A percentile compares a stretch with the other conserved stretches of the same genome.
These are phyloP conservation scores for Carassius auratus DNA, from an alignment of 2,113 vertebrate genomes.

Conservation along the genomic window DNA sequence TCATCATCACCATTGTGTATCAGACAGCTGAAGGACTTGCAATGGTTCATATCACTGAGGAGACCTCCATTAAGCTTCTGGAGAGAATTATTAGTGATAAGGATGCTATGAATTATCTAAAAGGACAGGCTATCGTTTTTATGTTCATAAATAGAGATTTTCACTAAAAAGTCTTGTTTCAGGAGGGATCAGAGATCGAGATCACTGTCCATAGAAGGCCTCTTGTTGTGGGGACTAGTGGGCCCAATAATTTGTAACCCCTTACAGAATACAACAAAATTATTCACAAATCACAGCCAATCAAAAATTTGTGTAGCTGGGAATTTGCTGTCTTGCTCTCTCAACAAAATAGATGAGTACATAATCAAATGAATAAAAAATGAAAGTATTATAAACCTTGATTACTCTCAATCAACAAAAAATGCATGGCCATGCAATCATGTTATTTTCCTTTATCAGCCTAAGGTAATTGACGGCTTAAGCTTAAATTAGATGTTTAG, in stretches of 20 bases:
- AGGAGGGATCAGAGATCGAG: not conserved
- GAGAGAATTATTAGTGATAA: slow-evolving; percentile 65
- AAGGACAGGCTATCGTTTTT: slow-evolving; percentile 67
- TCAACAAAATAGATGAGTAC: not conserved
- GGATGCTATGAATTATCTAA: slow-evolving; percentile 65
- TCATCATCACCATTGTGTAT: slow-evolving; percentile 20
- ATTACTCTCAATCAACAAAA: too few relatives aligned
- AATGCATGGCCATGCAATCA: too few relatives aligned
- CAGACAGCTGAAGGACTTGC: slow-evolving; percentile 37
- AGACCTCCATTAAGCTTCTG: slow-evolving; percentile 61
- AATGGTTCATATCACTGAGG: not conserved
- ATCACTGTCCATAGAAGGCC: not conserved
- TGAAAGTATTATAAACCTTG: not conserved
- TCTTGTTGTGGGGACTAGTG: not conserved
- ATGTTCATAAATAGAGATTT: not conserved
- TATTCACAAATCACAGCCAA: not conserved
- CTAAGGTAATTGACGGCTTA: too few relatives aligned
- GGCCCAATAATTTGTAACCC: not conserved
- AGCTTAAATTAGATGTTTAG: too few relatives aligned
- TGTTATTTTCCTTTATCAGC: too few relatives aligned
- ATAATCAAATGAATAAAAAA: not conserved
- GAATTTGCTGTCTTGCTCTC: not conserved
- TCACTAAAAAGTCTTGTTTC: not conserved
- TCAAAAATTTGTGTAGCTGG: not conserved
- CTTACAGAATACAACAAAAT: not conserved